A percentile compares a stretch with the other conserved stretches of the same genome.
Conservation (phyloP, 1,140 invertebrate species). For the Tyrophagus putrescentiae region DNA sequence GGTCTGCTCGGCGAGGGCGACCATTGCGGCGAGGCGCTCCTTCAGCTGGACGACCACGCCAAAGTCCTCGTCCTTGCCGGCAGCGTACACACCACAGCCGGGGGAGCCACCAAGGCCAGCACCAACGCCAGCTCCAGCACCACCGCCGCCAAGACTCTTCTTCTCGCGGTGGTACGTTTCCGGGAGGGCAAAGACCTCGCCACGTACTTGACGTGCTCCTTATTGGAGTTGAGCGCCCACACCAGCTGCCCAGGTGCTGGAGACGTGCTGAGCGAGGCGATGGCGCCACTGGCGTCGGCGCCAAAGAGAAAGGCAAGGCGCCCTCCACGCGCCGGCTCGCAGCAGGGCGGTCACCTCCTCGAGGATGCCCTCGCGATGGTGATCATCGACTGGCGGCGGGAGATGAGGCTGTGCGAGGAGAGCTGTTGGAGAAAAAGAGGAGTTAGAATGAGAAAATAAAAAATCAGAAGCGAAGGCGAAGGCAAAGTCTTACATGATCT, state of each 20-base stretch:
- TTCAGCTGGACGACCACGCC: too few species aligned
- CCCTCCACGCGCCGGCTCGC: too few species aligned
- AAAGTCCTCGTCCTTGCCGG: too few species aligned
- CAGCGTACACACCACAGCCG: too few species aligned
- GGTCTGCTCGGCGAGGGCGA: too few species aligned
- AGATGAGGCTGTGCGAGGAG: background rate
- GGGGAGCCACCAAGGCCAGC: too few species aligned
- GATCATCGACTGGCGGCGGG: background rate
- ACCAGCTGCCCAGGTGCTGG: slow-evolving; percentile 2
- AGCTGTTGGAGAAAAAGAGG: background rate
- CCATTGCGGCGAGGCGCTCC: too few species aligned
- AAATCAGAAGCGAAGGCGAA: too few species aligned
- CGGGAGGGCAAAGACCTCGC: background rate
- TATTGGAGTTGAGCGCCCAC: slow-evolving; percentile 12
- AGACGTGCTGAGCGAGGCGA: background rate
- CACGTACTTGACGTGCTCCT: slow-evolving; percentile 7
- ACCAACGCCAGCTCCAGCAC: too few species aligned
- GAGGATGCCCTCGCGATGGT: background rate
- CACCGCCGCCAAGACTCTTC: background rate
- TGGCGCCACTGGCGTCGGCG: too few species aligned
- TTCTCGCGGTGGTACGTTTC: background rate
- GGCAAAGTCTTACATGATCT: slow-evolving; percentile 16
- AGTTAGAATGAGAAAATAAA: background rate
- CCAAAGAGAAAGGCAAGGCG: too few species aligned
- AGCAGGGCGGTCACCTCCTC: too few species aligned